Base-by-base conservation (phyloP, 2,797 vertebrate species). In the Typhlichthys eigenmanni region DNA sequence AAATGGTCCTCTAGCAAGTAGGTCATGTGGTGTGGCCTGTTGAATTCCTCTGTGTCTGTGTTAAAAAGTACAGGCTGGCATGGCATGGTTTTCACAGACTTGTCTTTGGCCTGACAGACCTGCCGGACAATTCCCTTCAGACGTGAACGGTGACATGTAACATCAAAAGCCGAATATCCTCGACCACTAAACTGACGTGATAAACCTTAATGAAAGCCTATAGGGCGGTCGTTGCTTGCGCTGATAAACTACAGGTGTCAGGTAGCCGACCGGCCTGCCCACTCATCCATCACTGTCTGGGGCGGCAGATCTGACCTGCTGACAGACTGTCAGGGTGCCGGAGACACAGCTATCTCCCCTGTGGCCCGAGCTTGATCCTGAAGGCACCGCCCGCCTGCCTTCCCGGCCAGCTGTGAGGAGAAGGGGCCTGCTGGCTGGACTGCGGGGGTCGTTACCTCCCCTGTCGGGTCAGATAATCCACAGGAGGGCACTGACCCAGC, bases 321-420 rank as follows among this genome's bases (percentile, higher is more conserved):
- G 76, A 69, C 78, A 77, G 76, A 66, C 62, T 63, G 77, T 77
- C 76, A 46, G 80, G 85, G 74, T 80, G 84, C 82, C 79, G 88
- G 89, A 91, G 88, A 91, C 87, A 77, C 69, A 64, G 9, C 84
- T 92, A 91, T 91, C 88, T 91, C 69, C 45, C 66, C 58, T 24
- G 64, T 19, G 69, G 68, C 68, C 14, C 0, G 38, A 19, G 62
- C 63, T 78, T 75, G 73, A 72, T 86, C 84, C 85, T 79, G 82
- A 80, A 47, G 54, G 16, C 45, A 57, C 54, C 82, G 74, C 79
- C 73, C 55, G 82, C 68, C 17, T 24, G 74, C 64, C 5, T 17
- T 0, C 53, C 54, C 66, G 4, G 2, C 45, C 53, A 55, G 72
- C 80, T 72, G 73, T 74, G 58, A 47, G 45, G 59, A 13, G 11